Conservation (phyloP, 2,113 vertebrate species). For the Phrynosoma blainvillii region DNA sequence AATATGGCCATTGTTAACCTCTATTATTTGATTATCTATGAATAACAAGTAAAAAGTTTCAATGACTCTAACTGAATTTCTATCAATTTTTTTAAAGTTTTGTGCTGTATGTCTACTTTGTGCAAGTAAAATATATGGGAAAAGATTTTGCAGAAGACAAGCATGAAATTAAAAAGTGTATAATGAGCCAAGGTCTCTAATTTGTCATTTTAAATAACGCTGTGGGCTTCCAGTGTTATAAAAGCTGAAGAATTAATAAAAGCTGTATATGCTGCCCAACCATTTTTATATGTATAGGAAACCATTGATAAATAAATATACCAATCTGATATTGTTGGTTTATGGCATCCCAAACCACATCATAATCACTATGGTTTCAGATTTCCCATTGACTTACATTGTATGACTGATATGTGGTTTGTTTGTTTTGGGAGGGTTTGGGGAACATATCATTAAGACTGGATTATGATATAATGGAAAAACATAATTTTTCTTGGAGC, state of each 20-base stretch:
- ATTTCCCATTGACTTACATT: constrained; percentile 61
- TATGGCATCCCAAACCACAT: constrained; percentile 60
- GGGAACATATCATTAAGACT: constrained; percentile 73
- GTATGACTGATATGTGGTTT: constrained; percentile 59
- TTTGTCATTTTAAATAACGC: constrained; percentile 74
- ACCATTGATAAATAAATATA: constrained; percentile 64
- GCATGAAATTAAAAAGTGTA: constrained; percentile 81
- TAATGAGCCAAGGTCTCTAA: constrained; percentile 70
- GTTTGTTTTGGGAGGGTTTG: constrained; percentile 33
- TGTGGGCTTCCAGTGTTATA: constrained; percentile 66
- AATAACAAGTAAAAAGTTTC: constrained; percentile 45
- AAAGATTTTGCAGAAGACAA: constrained; percentile 77
- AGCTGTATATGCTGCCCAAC: constrained; percentile 65
- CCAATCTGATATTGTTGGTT: constrained; percentile 66
- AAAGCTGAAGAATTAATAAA: constrained; percentile 72
- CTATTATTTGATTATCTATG: constrained; percentile 43
- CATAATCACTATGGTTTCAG: constrained; percentile 54
- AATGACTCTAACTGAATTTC: constrained; percentile 63
- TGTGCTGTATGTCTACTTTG: constrained; percentile 61
- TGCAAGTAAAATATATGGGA: constrained; percentile 74
- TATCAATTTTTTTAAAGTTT: constrained; percentile 62
- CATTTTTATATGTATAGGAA: constrained; percentile 66
- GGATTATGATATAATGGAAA: constrained; percentile 74
- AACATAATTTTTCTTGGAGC: constrained; percentile 75
- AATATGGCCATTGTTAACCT: constrained; percentile 5